These are phyloP conservation scores for Parnassius apollo DNA, from an alignment of 2,888 invertebrate species.

Conservation along the genomic window DNA sequence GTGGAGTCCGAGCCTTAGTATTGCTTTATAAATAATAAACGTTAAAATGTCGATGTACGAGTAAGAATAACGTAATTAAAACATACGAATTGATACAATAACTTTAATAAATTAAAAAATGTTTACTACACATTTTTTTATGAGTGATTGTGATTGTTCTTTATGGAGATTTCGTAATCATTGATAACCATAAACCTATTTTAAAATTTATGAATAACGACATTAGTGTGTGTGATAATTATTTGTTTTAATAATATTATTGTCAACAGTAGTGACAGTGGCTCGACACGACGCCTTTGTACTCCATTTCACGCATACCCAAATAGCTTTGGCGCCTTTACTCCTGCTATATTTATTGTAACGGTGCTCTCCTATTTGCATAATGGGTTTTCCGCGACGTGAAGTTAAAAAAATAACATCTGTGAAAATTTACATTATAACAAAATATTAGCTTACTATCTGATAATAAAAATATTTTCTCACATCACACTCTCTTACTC, in stretches of 20 bases:
- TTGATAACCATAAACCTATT: too few species aligned
- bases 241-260: conserved; percentile 33
- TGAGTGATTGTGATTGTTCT: conserved; percentile 33
- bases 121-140: neutral
- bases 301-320: conserved; percentile 43
- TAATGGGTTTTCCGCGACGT: conserved; percentile 35
- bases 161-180: conserved; percentile 19
- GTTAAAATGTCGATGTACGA: too few species aligned
- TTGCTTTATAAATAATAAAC: too few species aligned
- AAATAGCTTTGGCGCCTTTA: conserved; percentile 38
- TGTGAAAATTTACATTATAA: conserved; percentile 18
- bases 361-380: conserved; percentile 37
- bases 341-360: conserved; percentile 46
- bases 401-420: conserved; percentile 33
- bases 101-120: conserved; percentile 15
- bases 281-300: conserved; percentile 40
- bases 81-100: neutral
- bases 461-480: too few species aligned
- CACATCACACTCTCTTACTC: too few species aligned
- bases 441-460: too few species aligned
- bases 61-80: too few species aligned
- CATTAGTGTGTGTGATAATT: conserved; percentile 43
- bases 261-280: conserved; percentile 37
- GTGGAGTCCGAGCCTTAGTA: too few species aligned
- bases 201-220: conserved; percentile 6